Evolutionary conservation across 1,140 invertebrate genomes (phyloP), one percentile per base, ranked within the genome.

Genomic region (Nymphalis io): DNA sequence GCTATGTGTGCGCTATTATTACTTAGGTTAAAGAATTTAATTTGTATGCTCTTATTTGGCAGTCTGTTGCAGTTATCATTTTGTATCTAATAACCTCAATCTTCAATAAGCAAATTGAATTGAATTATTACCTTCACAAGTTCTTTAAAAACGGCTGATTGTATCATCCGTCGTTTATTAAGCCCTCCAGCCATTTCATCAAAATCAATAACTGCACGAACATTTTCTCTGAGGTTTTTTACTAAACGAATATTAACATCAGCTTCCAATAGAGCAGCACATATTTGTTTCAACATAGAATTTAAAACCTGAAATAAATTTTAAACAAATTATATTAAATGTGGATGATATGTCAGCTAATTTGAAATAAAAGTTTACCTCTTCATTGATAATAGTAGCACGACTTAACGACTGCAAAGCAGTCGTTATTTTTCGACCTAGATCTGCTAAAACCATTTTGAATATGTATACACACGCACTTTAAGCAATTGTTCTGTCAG

Each of bases 131-230:
- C 97, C 93, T 99, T 99, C 6, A 99, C 97, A 48, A 99, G 95
- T 93, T 99, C 99, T 91, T 99, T 98, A 87, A 99, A 99, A 1
- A 99, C 99, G 70, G 98, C 98, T 75, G 97, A 98, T 88, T 99
- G 98, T 83, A 99, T 99, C 97, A 99, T 99, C 60, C 98, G 93
- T 27, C 99, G 93, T 85, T 99, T 99, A 90, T 99, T 99, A 23
- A 99, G 94, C 18, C 99, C 99, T 58, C 97, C 98, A 84, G 98
- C 98, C 98, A 99, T 99, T 87, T 99, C 99, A 87, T 99, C 98
- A 93, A 99, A 99, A 93, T 99, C 98, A 92, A 99, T 99, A 67
- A 98, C 98, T 55, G 95, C 94, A 58, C 97, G 95, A n/a, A 99
- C 98, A 98, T 99, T 99, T 93, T 99, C 98, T 75, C 98, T 93